Evolutionary conservation across 2,113 vertebrate species (phyloP), one percentile per base, ranked within the genome.

Genomic region (Plecturocebus donacophilus): DNA sequence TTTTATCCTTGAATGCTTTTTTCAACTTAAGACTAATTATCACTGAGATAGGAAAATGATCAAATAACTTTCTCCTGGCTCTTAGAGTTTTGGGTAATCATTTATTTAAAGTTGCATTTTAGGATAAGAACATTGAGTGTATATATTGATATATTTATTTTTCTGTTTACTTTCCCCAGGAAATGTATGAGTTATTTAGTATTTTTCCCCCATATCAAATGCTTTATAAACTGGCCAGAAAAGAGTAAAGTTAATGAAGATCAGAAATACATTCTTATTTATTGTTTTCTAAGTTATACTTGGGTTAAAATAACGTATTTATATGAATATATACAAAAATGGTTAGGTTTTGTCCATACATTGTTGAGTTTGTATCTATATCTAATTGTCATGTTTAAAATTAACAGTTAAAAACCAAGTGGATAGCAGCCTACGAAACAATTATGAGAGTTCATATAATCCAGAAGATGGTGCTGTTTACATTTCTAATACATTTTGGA

Each of bases 401-500:
- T 49, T 21, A 97, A 54, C 6, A 71, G 30, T 84, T 85, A 88
- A 82, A 75, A 64, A 19, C 20, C 9, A 80, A 9, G 5, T 11
- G 9, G 20, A 30, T 5, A 80, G 4, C 52, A 89, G 61, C 10
- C 47, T 76, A 13, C 19, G 75, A 79, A 90, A 47, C 32, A 79
- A 66, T 91, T 76, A 88, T 32, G 45, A n/a, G 86, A 35, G 7
- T 66, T 70, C 76, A 3, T 56, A 42, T 61, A 86, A 64, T 97
- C 98, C 98, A 98, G 98, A 97, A 99, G 99, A 98, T 99, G 99
- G 99, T 98, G 99, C 98, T 99, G 96, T 98, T 98, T 98, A 96
- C 98, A 97, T 98, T 98, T 96, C 38, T 94, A 98, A 73, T 52
- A 35, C 91, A 71, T 64, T 90, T 76, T 32, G 52, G 27, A 87